Conservation (phyloP, 2,888 invertebrate species). For the Ecliptopera silaceata region DNA sequence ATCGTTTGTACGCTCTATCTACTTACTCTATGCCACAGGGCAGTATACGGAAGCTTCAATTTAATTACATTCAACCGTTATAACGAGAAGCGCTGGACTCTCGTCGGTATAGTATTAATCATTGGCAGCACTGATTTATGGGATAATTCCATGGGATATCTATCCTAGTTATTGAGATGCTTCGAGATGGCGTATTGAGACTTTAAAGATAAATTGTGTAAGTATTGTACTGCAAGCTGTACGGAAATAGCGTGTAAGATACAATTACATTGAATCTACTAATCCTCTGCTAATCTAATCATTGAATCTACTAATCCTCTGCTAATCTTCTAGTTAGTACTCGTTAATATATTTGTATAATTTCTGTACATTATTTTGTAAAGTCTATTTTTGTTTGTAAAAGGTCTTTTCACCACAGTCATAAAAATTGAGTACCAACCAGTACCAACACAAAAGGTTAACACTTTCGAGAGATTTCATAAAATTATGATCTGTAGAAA, state of each 20-base stretch:
- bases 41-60: slow-evolving; percentile 71
- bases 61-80: slow-evolving; percentile 79
- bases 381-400: too few relatives aligned
- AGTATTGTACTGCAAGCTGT: slow-evolving; percentile 20
- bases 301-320: too few relatives aligned
- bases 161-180: slow-evolving; percentile 64
- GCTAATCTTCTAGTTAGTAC: too few relatives aligned
- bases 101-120: slow-evolving; percentile 74
- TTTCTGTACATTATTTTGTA: too few relatives aligned
- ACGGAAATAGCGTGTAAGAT: slow-evolving; percentile 11
- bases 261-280: too few relatives aligned
- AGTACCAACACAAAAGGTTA: too few relatives aligned
- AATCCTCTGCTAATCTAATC: too few relatives aligned
- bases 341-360: too few relatives aligned
- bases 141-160: slow-evolving; percentile 70
- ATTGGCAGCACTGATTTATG: slow-evolving; percentile 74
- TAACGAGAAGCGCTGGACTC: slow-evolving; percentile 64
- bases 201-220: slow-evolving; percentile 22
- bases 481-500: too few relatives aligned
- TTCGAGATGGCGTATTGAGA: slow-evolving; percentile 40
- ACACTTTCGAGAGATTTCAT: too few relatives aligned
- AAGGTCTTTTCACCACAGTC: too few relatives aligned
- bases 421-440: too few relatives aligned
- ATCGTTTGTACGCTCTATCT: neutral
- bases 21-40: slow-evolving; percentile 20